Evolutionary conservation across 2,113 vertebrate species (phyloP), one percentile per base, ranked within the genome.

Genomic region (Kryptolebias marmoratus): DNA sequence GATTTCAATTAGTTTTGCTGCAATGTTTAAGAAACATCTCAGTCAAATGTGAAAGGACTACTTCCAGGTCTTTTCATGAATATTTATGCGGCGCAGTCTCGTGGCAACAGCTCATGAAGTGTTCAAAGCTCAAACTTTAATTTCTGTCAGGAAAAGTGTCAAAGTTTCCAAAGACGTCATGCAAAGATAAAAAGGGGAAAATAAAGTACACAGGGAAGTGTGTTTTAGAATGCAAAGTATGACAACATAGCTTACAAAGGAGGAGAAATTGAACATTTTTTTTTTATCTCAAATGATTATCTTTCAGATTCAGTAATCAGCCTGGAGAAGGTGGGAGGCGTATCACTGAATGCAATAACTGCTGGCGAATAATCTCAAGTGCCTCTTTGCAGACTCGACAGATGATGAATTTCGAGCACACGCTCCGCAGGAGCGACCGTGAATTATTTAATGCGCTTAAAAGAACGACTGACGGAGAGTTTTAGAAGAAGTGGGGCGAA

Each of bases 381-480:
- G 50, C n/a, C 9, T 3, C 50, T 27, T 39, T 15, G 15, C 52
- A 52, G 28, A 32, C 14, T 63, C 42, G 1, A 30, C 59, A 39
- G 74, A 80, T 63, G 65, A 73, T 81, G 69, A 16, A 79, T 80
- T 77, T 80, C 8, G 73, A 72, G 31, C 39, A 42, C 68, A 59
- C 58, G 64, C 76, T 63, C 10, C 5, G 49, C 30, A 52, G 57
- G 42, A 56, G 49, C 49, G 59, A 65, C 14, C 27, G 79, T 85
- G 12, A 73, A 90, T 87, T 67, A 85, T 87, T 87, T 39, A 69
- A 80, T 63, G n/a, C 27, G 11, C 9, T 59, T 76, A 76, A 59
- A 72, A 74, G 52, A 48, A 74, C 56, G 65, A 56, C 55, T 79
- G 65, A 81, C 52, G 15, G 59, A 50, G 11, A 55, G 60, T 16